Percentiles rank a stretch among this genome's conserved stretches.
Evolutionary conservation across 2,888 invertebrate genomes (phyloP).

Genomic region (Pemphredon lugubris): DNA sequence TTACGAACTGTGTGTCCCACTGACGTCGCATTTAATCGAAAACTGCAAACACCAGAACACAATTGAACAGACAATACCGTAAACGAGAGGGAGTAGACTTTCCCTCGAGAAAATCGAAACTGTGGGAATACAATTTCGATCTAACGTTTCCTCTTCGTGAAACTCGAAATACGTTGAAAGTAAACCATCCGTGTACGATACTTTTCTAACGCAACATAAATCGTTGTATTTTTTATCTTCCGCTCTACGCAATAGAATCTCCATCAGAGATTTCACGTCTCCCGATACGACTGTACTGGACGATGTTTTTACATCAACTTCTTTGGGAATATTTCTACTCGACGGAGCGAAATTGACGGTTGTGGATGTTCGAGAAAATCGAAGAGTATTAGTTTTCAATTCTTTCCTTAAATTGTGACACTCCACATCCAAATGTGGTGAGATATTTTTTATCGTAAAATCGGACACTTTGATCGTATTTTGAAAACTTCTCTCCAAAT

Average conservation of each 20-base stretch:
- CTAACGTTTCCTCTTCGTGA: background rate
- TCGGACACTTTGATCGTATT: too few species aligned
- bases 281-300: background rate
- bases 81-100: conserved; percentile 62
- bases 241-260: conserved; percentile 12
- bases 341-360: background rate
- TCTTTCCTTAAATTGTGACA: too few species aligned
- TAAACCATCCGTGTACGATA: background rate
- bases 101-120: conserved; percentile 47
- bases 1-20: background rate
- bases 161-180: background rate
- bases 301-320: background rate
- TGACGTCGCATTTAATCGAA: conserved; percentile 63
- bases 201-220: background rate
- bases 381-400: too few species aligned
- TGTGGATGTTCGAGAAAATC: background rate
- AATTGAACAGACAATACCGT: conserved; percentile 62
- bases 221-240: background rate
- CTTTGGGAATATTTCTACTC: background rate
- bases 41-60: conserved; percentile 70
- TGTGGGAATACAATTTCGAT: background rate
- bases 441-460: background rate
- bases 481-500: too few species aligned
- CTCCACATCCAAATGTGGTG: too few species aligned
- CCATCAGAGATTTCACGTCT: conserved; percentile 16